phyloP scores from a whole-genome alignment of 2,888 invertebrate genomes.

The Diarsia brunnea region DNA sequence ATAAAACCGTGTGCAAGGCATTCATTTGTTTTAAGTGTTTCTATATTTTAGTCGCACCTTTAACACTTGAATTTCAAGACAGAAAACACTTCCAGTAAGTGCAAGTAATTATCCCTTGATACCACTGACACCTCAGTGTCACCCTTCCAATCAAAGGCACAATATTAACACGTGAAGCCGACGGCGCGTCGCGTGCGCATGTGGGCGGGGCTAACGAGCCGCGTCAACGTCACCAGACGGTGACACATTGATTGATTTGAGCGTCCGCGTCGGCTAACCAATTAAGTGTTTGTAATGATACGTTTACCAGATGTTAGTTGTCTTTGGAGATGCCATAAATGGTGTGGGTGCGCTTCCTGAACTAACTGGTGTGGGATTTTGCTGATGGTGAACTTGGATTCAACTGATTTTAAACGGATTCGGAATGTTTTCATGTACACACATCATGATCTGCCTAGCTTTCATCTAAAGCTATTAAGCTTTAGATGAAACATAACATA shows the following conservation, averaged over 20 bases:
- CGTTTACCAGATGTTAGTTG: conserved; percentile 58
- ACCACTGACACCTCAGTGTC: conserved; percentile 38
- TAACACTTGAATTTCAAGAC: neutral
- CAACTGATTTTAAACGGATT: neutral
- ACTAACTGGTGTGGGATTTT: neutral
- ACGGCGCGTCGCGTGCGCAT: conserved; percentile 68
- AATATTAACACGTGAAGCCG: conserved; percentile 56
- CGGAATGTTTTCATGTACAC: neutral
- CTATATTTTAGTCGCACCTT: neutral
- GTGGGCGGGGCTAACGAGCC: conserved; percentile 71
- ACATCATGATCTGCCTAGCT: neutral
- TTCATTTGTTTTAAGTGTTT: neutral
- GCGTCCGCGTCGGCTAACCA: conserved; percentile 42
- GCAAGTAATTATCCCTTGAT: conserved; percentile 48
- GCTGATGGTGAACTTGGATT: neutral
- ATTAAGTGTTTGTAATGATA: conserved; percentile 65
- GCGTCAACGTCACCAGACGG: conserved; percentile 59
- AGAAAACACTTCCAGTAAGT: conserved; percentile 22
- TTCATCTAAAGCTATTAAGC: no score
- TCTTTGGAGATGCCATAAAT: conserved; percentile 44
- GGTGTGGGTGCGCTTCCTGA: conserved; percentile 32
- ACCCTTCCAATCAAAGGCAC: conserved; percentile 55
- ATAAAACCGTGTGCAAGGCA: neutral
- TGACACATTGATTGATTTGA: conserved; percentile 62
- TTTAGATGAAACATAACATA: no score